Conservation (phyloP, 1,140 invertebrate genomes). For the Druon quercuslanigerum region DNA sequence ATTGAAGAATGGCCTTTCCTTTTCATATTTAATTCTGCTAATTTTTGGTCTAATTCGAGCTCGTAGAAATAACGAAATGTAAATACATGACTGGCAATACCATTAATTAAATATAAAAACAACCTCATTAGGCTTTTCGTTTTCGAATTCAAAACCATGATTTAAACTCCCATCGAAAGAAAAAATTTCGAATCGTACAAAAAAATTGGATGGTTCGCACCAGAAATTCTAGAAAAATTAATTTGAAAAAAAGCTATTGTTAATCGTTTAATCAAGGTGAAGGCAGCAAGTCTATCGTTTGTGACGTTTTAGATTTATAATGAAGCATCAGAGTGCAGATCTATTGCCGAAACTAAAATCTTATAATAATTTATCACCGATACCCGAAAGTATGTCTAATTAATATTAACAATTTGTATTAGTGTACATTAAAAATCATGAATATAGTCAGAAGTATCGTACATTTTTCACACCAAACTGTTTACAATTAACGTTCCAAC, state of each 20-base stretch:
- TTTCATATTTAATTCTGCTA: background rate
- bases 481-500: conserved; percentile 12
- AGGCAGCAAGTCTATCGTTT: conserved; percentile 7
- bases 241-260: background rate
- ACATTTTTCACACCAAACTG: conserved; percentile 25
- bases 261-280: background rate
- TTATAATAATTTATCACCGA: conserved; percentile 25
- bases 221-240: background rate
- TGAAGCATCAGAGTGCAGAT: conserved; percentile 10
- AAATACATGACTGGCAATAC: conserved; percentile 5
- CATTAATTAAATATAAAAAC: background rate
- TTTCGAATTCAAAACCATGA: background rate
- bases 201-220: too few species aligned
- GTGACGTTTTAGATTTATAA: conserved; percentile 22
- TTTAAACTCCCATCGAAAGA: too few species aligned
- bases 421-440: conserved; percentile 11
- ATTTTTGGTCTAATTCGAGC: conserved; percentile 7
- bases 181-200: too few species aligned
- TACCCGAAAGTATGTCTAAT: conserved; percentile 14
- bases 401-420: conserved; percentile 16
- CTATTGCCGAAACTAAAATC: conserved; percentile 18
- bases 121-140: background rate
- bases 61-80: conserved; percentile 9
- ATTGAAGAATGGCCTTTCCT: background rate
- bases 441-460: conserved; percentile 24